These are phyloP conservation scores for Ptychochromis oligacanthus DNA, from an alignment of 2,113 vertebrate genomes.

Conservation along the genomic window DNA sequence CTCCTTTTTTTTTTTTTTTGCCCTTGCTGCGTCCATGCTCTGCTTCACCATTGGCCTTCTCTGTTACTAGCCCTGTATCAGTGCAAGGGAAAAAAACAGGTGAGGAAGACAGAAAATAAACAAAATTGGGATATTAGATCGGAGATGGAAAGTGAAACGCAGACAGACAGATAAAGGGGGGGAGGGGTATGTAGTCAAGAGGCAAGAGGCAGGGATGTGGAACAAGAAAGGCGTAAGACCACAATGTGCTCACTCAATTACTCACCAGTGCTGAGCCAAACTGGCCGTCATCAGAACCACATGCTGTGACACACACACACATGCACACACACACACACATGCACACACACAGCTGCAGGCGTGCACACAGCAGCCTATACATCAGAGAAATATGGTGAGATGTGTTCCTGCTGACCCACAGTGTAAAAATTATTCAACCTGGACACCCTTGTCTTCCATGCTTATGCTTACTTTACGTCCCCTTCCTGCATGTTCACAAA, in stretches of 20 bases:
- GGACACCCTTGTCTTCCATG: neutral
- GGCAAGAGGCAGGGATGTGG: constrained; percentile 23
- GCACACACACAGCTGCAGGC: constrained; percentile 25
- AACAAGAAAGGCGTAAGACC: constrained; percentile 42
- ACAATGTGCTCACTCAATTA: constrained; percentile 71
- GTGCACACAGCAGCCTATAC: constrained; percentile 9
- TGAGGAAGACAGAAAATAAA: neutral
- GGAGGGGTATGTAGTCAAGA: neutral
- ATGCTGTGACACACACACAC: constrained; percentile 44
- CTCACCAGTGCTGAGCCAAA: constrained; percentile 59
- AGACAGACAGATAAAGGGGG: neutral
- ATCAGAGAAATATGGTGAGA: constrained; percentile 39
- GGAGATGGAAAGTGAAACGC: neutral
- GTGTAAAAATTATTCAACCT: constrained; percentile 29
- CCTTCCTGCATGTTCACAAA: rapidly evolving
- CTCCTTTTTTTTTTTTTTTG: neutral
- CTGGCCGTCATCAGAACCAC: constrained; percentile 57
- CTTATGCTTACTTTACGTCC: neutral
- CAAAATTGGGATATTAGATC: neutral
- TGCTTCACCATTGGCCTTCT: constrained; percentile 12
- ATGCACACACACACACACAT: constrained; percentile 31
- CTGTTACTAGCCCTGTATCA: neutral
- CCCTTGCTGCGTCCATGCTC: neutral
- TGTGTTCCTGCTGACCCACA: constrained; percentile 51
- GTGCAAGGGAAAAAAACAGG: neutral